Evolutionary conservation across 2,797 vertebrate species (phyloP).

Genomic region (Thunnus albacares): DNA sequence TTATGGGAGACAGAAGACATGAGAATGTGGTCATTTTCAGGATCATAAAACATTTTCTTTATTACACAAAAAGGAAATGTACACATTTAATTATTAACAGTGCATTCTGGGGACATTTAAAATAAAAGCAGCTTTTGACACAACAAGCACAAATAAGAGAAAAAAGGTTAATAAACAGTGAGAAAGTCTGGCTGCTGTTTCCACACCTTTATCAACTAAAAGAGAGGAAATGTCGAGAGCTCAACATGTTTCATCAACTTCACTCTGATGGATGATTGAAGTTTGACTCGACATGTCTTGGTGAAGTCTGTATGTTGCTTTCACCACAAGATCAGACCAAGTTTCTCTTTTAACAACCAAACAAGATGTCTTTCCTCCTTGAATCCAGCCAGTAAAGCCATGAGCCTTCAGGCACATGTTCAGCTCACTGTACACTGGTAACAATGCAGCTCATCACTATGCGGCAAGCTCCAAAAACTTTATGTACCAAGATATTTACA

Average conservation of each 20-base stretch:
- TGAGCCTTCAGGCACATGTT: constrained; percentile 43
- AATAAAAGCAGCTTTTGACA: constrained; percentile 60
- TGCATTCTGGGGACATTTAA: constrained; percentile 57
- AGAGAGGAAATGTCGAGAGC: neutral
- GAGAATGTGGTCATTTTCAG: neutral
- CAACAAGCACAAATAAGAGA: constrained; percentile 31
- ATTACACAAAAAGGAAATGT: constrained; percentile 59
- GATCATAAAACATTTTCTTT: constrained; percentile 76
- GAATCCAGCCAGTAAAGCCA: constrained; percentile 32
- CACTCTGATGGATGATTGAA: neutral
- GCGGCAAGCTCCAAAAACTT: neutral
- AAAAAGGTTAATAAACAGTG: neutral
- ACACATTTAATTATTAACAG: constrained; percentile 48
- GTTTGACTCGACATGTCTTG: neutral
- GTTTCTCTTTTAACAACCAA: neutral
- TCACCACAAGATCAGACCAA: no score
- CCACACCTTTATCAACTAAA: neutral
- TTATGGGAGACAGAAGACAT: neutral
- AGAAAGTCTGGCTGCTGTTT: neutral
- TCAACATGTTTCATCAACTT: neutral
- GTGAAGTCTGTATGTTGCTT: no score
- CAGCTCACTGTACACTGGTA: constrained; percentile 22
- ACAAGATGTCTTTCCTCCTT: constrained; percentile 5
- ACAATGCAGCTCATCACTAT: no score
- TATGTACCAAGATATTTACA: constrained; percentile 61